Percentiles rank a stretch among this genome's conserved stretches.
These are phyloP conservation scores for Drosophila lacertosa DNA, from an alignment of 1,140 invertebrate species.

Conservation along the genomic window DNA sequence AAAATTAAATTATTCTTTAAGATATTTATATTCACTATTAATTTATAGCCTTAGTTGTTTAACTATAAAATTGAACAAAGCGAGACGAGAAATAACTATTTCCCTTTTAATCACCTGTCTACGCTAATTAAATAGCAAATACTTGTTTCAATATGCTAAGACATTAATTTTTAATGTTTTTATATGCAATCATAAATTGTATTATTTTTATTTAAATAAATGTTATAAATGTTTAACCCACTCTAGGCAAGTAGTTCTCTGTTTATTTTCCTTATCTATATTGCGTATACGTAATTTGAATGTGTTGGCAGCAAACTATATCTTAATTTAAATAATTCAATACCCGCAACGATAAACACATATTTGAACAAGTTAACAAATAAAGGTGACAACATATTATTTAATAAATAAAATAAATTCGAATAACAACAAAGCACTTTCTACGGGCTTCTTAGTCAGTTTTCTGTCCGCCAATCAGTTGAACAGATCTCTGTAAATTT, in stretches of 20 bases:
- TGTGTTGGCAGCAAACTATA: background rate
- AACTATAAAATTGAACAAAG: background rate
- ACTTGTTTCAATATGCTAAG: background rate
- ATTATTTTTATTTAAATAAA: too few relatives aligned
- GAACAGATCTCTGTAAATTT: slow-evolving; percentile 47
- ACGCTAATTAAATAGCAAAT: background rate
- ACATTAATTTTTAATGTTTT: background rate
- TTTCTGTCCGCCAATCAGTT: slow-evolving; percentile 38
- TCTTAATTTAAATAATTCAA: slow-evolving; percentile 7
- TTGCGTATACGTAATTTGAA: background rate
- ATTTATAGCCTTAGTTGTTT: background rate
- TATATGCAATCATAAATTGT: background rate
- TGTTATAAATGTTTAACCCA: too few relatives aligned
- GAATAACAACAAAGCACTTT: slow-evolving; percentile 39
- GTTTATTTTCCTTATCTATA: background rate
- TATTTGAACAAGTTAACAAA: slow-evolving; percentile 1
- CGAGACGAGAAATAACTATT: background rate
- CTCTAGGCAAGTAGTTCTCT: background rate
- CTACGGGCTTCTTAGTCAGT: slow-evolving; percentile 34
- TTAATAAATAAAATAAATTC: slow-evolving; percentile 23
- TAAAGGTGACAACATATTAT: slow-evolving; percentile 8
- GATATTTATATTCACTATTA: background rate
- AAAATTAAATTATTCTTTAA: too few relatives aligned
- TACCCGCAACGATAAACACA: slow-evolving; percentile 19
- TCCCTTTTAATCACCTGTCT: background rate